These are phyloP conservation scores for Lasioglossum marginatum DNA, from an alignment of 2,888 invertebrate species.

Conservation along the genomic window DNA sequence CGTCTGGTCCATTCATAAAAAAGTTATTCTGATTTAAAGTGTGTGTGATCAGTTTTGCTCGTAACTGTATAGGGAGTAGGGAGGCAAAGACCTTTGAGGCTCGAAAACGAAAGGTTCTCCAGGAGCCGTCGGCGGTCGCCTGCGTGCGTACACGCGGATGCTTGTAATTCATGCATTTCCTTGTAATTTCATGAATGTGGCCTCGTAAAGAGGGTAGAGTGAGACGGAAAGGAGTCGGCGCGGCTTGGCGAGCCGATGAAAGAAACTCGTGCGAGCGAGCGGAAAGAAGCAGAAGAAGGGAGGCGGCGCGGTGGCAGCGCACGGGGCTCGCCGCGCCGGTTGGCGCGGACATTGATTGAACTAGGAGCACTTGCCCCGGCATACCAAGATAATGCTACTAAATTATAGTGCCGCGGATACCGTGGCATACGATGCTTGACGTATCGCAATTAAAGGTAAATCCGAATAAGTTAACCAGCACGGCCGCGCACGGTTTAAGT, in stretches of 20 bases:
- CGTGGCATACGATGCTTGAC: slow-evolving; percentile 71
- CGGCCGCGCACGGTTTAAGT: slow-evolving; percentile 24
- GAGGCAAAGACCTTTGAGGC: neutral
- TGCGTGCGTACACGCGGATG: slow-evolving; percentile 1
- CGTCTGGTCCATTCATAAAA: too few relatives aligned
- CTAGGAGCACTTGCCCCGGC: slow-evolving; percentile 79
- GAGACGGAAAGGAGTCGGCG: slow-evolving; percentile 4
- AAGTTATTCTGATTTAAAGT: too few relatives aligned
- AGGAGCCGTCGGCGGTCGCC: neutral
- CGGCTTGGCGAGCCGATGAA: neutral
- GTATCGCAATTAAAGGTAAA: slow-evolving; percentile 76
- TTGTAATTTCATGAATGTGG: slow-evolving; percentile 22
- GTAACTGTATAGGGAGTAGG: too few relatives aligned
- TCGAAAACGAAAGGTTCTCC: neutral
- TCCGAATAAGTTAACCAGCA: slow-evolving; percentile 54
- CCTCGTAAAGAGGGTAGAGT: neutral
- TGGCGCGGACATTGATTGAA: slow-evolving; percentile 78
- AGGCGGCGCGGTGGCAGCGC: slow-evolving; percentile 41
- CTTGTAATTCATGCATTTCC: slow-evolving; percentile 36
- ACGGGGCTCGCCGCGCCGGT: neutral
- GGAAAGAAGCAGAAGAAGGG: slow-evolving; percentile 44
- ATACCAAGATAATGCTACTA: slow-evolving; percentile 79
- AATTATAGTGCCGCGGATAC: slow-evolving; percentile 76
- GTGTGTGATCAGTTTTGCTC: too few relatives aligned
- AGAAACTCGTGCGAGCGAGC: slow-evolving; percentile 19